phyloP scores from a whole-genome alignment of 2,113 vertebrate genomes.

The Silurus meridionalis region DNA sequence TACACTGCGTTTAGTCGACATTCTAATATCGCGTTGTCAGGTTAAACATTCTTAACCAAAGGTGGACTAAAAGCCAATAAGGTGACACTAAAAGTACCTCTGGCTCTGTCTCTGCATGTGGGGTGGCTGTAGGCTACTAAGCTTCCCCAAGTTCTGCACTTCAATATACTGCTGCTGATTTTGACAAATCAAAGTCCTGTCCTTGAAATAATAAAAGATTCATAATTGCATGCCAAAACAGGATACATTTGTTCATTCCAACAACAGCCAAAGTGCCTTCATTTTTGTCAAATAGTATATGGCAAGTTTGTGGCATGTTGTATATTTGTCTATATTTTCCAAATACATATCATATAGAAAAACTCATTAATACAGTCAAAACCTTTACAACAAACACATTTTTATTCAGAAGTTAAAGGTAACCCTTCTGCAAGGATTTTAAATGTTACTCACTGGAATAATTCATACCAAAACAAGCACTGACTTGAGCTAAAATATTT shows the following conservation, averaged over 20 bases:
- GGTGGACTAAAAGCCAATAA: background rate
- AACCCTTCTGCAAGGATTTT: constrained; percentile 59
- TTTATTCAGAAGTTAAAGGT: constrained; percentile 72
- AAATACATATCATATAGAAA: constrained; percentile 43
- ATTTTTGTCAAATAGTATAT: background rate
- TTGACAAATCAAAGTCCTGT: background rate
- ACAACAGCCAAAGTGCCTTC: background rate
- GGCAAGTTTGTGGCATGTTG: background rate
- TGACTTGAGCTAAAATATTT: constrained; percentile 30
- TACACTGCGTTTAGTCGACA: background rate
- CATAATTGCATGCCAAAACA: background rate
- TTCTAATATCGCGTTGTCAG: background rate
- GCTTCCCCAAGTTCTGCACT: background rate
- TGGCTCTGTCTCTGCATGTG: background rate
- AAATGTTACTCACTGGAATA: constrained; percentile 65
- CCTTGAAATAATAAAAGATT: background rate
- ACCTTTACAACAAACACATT: constrained; percentile 73
- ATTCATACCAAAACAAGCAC: constrained; percentile 62
- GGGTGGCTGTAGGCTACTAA: background rate
- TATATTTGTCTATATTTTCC: background rate
- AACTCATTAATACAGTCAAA: constrained; percentile 71
- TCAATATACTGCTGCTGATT: background rate
- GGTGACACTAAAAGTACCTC: background rate
- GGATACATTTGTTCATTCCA: background rate
- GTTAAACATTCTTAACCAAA: background rate